Percentiles rank a stretch among this genome's conserved stretches.
Evolutionary conservation across 37 sponge, comb jelly and placozoan genomes (phyloP).

Genomic region (Theonella swinhoei): DNA sequence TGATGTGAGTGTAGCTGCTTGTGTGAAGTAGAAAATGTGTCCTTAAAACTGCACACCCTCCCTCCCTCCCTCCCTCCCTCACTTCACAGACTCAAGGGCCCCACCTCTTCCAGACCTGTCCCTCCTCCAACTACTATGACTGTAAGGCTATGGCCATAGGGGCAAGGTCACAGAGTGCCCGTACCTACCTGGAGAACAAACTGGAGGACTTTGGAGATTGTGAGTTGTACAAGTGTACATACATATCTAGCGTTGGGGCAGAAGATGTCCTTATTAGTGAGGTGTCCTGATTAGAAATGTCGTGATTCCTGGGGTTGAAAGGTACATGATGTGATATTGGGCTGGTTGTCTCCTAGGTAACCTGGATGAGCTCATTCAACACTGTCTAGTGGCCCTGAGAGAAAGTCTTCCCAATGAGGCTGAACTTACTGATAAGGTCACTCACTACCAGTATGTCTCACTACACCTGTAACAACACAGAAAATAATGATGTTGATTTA

Average conservation of each 20-base stretch:
- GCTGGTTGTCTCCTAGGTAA: conserved; percentile 50
- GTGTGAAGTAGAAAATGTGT: background rate
- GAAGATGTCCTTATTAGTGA: background rate
- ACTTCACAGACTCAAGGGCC: conserved; percentile 74
- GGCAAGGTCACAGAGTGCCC: conserved; percentile 93
- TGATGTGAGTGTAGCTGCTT: conserved; percentile 94
- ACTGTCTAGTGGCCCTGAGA: conserved; percentile 86
- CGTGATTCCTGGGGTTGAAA: too few relatives aligned
- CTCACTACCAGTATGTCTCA: too few relatives aligned
- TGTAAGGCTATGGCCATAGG: conserved; percentile 99
- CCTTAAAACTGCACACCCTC: conserved; percentile 4
- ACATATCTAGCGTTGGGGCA: background rate
- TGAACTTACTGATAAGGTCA: conserved; percentile 87
- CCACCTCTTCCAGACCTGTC: conserved; percentile 94
- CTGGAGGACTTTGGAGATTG: conserved; percentile 75
- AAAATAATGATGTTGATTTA: too few relatives aligned
- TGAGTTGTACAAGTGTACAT: too few relatives aligned
- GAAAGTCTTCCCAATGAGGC: conserved; percentile 93
- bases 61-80: background rate
- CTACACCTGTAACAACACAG: too few relatives aligned
- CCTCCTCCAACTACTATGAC: conserved; percentile 96
- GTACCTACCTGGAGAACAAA: conserved; percentile 96
- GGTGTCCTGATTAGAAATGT: background rate
- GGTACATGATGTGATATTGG: too few relatives aligned
- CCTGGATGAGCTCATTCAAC: conserved; percentile 77